Evolutionary conservation across 2,113 vertebrate species (phyloP).

Genomic region (Solenodon paradoxus): DNA sequence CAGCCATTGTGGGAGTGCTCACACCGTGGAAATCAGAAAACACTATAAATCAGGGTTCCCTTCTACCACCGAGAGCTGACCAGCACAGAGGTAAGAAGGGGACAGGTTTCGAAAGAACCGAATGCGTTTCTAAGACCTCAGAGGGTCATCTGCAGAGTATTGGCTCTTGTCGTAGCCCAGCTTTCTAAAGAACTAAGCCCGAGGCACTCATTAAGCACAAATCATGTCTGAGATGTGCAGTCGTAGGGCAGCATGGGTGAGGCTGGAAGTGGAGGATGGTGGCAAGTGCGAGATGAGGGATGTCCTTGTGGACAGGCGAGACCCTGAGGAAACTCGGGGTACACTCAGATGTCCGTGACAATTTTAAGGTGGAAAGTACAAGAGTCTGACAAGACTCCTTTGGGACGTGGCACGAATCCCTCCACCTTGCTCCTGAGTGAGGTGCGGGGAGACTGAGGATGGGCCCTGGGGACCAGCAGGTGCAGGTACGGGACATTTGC

Average conservation of each 20-base stretch:
- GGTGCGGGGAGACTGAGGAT: neutral
- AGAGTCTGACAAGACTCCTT: too few relatives aligned
- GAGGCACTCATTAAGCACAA: neutral
- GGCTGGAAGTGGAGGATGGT: too few relatives aligned
- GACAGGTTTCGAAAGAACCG: neutral
- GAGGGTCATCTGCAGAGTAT: neutral
- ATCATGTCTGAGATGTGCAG: neutral
- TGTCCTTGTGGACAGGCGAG: neutral
- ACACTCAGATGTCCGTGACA: too few relatives aligned
- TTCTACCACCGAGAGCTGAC: neutral
- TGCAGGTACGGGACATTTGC: rapidly evolving
- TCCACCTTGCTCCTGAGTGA: neutral
- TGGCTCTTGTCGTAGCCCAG: neutral
- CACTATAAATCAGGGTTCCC: neutral
- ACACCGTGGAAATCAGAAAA: neutral
- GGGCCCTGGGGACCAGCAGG: neutral
- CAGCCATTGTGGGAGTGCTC: too few relatives aligned
- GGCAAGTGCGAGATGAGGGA: neutral
- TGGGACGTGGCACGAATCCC: neutral
- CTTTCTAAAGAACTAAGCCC: neutral
- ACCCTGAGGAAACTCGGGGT: neutral
- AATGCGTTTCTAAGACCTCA: neutral
- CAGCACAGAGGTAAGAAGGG: neutral
- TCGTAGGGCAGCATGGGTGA: neutral
- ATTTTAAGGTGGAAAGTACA: too few relatives aligned